Conservation (phyloP, 1,140 invertebrate genomes). For the Cryptotermes secundus region DNA sequence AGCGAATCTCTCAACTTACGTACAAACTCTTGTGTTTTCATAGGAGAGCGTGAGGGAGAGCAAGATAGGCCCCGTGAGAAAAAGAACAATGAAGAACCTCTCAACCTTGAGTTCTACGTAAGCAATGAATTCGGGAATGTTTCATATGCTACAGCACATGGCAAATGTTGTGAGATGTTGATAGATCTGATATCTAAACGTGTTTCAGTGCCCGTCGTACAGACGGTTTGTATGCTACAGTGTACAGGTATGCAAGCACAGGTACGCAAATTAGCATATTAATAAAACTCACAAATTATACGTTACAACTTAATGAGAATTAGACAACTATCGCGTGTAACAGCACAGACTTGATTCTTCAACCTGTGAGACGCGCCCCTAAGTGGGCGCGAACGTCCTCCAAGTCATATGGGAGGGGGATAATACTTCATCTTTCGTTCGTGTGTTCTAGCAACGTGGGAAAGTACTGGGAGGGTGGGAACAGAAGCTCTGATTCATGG, state of each 20-base stretch:
- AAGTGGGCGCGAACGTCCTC: not conserved
- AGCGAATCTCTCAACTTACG: not conserved
- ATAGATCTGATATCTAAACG: not conserved
- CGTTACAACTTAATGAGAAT: constrained; percentile 17
- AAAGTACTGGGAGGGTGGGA: not conserved
- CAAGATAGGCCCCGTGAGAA: too few species aligned
- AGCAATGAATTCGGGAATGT: not conserved
- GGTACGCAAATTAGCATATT: not conserved
- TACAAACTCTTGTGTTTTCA: not conserved
- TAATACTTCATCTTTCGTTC: not conserved
- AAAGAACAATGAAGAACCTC: not conserved
- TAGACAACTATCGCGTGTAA: not conserved
- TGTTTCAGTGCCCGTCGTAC: not conserved
- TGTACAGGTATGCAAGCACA: not conserved
- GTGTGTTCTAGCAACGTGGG: not conserved
- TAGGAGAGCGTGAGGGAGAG: not conserved
- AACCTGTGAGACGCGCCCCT: not conserved
- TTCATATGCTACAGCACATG: not conserved
- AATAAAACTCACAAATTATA: constrained; percentile 19
- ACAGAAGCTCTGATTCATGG: not conserved
- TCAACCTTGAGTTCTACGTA: not conserved
- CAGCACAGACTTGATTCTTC: not conserved
- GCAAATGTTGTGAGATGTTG: not conserved
- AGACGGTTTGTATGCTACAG: not conserved
- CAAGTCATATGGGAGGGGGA: not conserved